A percentile compares a stretch with the other conserved stretches of the same genome.
Conservation (phyloP, 2,113 vertebrate species). For the Pelecanus crispus region DNA sequence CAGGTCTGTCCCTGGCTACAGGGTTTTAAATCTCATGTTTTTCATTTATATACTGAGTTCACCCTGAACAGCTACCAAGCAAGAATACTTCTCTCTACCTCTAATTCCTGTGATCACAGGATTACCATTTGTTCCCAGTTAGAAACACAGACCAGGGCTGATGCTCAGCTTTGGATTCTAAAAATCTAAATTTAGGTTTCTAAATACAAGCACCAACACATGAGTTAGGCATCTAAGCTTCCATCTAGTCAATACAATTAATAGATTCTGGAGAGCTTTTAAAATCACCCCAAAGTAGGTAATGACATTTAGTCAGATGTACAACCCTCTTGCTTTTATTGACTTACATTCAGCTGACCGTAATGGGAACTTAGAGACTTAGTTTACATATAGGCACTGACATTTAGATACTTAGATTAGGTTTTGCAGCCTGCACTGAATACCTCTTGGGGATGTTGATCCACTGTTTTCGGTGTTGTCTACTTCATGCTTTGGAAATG, state of each 20-base stretch:
- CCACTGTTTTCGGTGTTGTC: accelerated
- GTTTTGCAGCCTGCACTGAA: not conserved
- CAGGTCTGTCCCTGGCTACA: not conserved
- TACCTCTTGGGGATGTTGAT: not conserved
- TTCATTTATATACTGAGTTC: not conserved
- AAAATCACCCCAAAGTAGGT: not conserved
- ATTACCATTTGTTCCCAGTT: not conserved
- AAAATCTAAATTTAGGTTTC: not conserved
- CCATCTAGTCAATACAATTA: not conserved
- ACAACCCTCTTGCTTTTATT: not conserved
- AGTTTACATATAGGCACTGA: not conserved
- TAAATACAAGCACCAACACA: not conserved
- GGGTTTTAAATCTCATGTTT: not conserved
- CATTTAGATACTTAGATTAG: not conserved
- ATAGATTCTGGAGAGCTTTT: not conserved
- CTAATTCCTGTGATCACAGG: not conserved
- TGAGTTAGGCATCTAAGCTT: not conserved
- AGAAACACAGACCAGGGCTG: not conserved
- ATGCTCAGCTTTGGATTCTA: not conserved
- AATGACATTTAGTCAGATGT: not conserved
- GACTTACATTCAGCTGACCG: not conserved
- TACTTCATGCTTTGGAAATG: not conserved
- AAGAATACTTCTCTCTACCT: not conserved
- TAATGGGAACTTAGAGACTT: not conserved
- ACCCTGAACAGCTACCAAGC: not conserved